Base-by-base conservation (phyloP, 2,113 vertebrate species). In the Brachirus orientalis region DNA sequence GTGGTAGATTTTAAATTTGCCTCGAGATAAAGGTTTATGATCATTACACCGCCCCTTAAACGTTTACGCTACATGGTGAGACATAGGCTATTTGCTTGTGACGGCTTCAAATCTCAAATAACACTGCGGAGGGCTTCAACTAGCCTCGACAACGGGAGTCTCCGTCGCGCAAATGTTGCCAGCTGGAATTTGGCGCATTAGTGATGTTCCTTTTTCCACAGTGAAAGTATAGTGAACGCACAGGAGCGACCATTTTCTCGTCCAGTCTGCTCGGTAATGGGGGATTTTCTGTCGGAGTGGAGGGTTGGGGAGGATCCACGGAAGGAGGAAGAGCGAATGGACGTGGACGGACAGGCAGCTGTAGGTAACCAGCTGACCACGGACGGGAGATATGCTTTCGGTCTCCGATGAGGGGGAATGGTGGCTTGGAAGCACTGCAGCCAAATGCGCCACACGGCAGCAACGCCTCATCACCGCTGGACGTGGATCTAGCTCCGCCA, bases 41-140 rank as follows among this genome's bases (percentile, higher is more conserved):
- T 91, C 90, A 92, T 93, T 90, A 93, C 91, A 83, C 93, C 93
- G 93, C 93, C 93, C 93, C 92, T 90, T 92, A 86, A 93, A 88
- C 93, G 92, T 92, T 91, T 91, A 91, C 93, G 92, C 92, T 92
- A 59, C 89, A 91, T 88, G 88, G 88, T 86, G 89, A 94, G 92
- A 92, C 91, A 89, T 83, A 89, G 90, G 88, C 90, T 89, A 88
- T 90, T 90, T 80, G 90, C 91, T 86, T 86, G 92, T 92, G 93
- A 93, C 93, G 91, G 92, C 89, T 93, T 90, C 91, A 90, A 92
- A 92, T 92, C 93, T 94, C 93, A 93, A 93, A 93, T 92, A 93
- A 92, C 92, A 90, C 88, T 69, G 91, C 91, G 80, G 90, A 89
- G 84, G 77, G 86, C 83, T 90, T 65, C 84, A 83, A 87, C 82